Conservation (phyloP, 2,888 invertebrate species). For the Tribolium freemani region DNA sequence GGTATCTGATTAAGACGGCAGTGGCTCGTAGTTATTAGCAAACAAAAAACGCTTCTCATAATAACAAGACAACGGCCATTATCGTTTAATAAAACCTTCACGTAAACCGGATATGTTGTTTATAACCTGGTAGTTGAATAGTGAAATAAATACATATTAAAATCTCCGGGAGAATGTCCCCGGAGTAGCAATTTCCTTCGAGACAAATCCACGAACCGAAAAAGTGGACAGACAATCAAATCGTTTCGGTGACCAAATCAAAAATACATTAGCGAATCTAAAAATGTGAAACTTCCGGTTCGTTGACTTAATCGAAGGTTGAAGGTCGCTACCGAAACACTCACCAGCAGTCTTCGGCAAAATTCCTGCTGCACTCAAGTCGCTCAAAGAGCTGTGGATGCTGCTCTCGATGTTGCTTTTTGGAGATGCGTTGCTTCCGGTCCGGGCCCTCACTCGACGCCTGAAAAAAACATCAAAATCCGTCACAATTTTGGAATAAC, state of each 20-base stretch:
- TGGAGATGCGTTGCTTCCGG: conserved; percentile 72
- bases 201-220: neutral
- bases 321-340: conserved; percentile 11
- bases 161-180: neutral
- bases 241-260: neutral
- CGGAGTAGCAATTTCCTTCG: conserved; percentile 5
- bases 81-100: conserved; percentile 14
- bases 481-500: no score
- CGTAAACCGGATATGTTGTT: conserved; percentile 29
- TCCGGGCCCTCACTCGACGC: conserved; percentile 69
- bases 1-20: neutral
- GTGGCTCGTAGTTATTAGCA: neutral
- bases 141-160: conserved; percentile 33
- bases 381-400: conserved; percentile 81
- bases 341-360: conserved; percentile 55
- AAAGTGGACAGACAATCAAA: neutral
- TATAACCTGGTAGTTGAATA: conserved; percentile 11
- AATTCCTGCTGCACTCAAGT: conserved; percentile 72
- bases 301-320: conserved; percentile 6
- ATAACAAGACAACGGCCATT: conserved; percentile 10
- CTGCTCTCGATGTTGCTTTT: conserved; percentile 66
- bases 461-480: conserved; percentile 66
- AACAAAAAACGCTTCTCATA: neutral
- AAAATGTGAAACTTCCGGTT: conserved; percentile 14
- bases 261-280: conserved; percentile 5